Evolutionary conservation across 2,888 invertebrate genomes (phyloP).

Genomic region (Bugulina stolonifera): DNA sequence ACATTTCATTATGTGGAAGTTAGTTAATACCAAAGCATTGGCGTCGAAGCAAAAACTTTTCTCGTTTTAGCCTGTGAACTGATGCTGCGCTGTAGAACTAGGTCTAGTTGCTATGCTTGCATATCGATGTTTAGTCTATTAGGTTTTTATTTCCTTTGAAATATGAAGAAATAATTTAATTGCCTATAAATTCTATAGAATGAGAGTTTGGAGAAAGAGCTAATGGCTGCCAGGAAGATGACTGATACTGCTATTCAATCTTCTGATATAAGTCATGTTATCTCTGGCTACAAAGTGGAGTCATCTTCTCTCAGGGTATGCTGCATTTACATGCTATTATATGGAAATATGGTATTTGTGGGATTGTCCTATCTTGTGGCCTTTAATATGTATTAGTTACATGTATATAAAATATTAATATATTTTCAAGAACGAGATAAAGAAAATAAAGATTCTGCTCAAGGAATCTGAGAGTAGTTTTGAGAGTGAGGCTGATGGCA

Average conservation of each 20-base stretch:
- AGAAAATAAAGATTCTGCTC: conserved; percentile 36
- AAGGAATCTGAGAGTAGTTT: conserved; percentile 40
- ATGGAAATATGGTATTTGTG: background rate
- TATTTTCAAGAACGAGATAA: conserved; percentile 38
- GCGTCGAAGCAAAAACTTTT: too few species aligned
- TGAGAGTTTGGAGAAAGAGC: conserved; percentile 36
- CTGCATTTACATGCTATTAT: background rate
- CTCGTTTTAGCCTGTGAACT: too few species aligned
- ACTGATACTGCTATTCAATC: conserved; percentile 33
- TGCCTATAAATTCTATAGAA: conserved; percentile 36
- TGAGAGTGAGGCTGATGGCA: conserved; percentile 34
- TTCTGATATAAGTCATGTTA: conserved; percentile 33
- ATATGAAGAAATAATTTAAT: too few species aligned
- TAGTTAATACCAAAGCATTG: too few species aligned
- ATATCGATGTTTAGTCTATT: too few species aligned
- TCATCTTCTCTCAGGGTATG: conserved; percentile 16
- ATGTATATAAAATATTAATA: too few species aligned
- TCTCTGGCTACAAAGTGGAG: conserved; percentile 15
- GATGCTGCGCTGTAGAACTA: too few species aligned
- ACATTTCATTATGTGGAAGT: too few species aligned
- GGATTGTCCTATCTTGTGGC: background rate
- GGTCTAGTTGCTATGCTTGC: too few species aligned
- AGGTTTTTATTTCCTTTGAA: too few species aligned
- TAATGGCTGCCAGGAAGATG: conserved; percentile 34
- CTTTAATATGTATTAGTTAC: background rate